Base-by-base conservation (phyloP, 1,140 invertebrate species). In the Cydia fagiglandana region DNA sequence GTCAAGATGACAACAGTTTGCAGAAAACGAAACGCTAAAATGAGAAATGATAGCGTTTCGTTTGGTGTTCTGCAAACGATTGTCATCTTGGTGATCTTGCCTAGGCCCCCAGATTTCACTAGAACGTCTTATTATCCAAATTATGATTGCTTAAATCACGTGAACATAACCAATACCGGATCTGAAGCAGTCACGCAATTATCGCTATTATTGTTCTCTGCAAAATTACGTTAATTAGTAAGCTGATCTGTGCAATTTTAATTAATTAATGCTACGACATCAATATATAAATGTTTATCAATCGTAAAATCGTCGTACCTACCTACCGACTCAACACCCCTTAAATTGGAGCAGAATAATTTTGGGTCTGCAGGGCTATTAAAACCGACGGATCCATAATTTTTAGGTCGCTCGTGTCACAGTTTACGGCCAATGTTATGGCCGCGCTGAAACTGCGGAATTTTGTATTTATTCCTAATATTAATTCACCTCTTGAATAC, bases 351-450 rank as follows among this genome's bases (percentile, higher is more conserved):
- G 30, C 66, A 70, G 15, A 70, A 70, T 70, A 70, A 70, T 70
- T 70, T 70, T 17, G 66, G 66, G 66, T 70, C 38, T 70, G 66
- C 66, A 70, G n/a, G n/a, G 66, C 66, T 34, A 70, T 70, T 70
- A 38, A 34, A 70, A 41, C 34, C 34, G 66, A 41, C n/a, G 20
- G 66, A 41, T 68, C 64, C 64, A 68, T 34, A 68, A 68, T 70
- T 41, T 61, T 70, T 70, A 70, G 66, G 66, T 70, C 66, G 66
- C 38, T 41, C 30, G 66, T 41, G 38, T 70, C 66, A 70, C 66
- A 38, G 30, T 70, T 70, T 70, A 70, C 34, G 30, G 34, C 30
- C 30, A 70, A 41, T 70, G 24, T 70, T 70, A 41, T 41, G 34
- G 34, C 38, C 6, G 64, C 30, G 28, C 64, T n/a, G 30, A 34